A percentile compares a stretch with the other conserved stretches of the same genome.
These are phyloP conservation scores for Pachyuromys duprasi DNA, from an alignment of 2,797 vertebrate genomes.

Conservation along the genomic window DNA sequence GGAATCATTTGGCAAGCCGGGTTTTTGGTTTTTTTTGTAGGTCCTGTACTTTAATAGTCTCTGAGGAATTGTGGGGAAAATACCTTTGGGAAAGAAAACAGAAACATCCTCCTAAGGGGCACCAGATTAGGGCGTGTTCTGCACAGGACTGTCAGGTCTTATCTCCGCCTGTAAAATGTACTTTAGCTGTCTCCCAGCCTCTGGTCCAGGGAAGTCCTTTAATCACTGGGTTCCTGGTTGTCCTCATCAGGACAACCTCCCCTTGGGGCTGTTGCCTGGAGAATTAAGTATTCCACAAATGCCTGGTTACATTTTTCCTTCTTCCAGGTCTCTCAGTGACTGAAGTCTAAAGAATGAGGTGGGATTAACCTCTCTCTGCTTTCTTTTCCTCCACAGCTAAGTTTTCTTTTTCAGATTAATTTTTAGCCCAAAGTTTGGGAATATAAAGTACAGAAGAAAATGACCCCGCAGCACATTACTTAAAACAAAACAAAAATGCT, in stretches of 20 bases:
- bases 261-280: background rate
- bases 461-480: conserved; percentile 20
- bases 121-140: background rate
- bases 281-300: conserved; percentile 9
- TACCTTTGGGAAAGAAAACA: background rate
- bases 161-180: background rate
- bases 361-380: conserved; percentile 43
- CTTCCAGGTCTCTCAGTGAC: conserved; percentile 19
- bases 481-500: background rate
- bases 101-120: too few relatives aligned
- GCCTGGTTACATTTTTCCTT: background rate
- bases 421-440: conserved; percentile 65
- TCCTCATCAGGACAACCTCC: background rate
- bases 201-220: background rate
- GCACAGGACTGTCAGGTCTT: background rate
- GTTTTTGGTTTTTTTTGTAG: background rate
- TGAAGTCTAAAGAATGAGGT: conserved; percentile 63
- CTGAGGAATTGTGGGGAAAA: background rate
- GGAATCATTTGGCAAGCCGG: background rate
- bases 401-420: conserved; percentile 65
- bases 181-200: background rate
- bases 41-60: background rate
- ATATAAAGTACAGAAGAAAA: conserved; percentile 56
- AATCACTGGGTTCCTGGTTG: background rate
- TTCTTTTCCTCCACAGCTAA: conserved; percentile 2